Base-by-base conservation (phyloP, 2,113 vertebrate genomes). In the Galeopterus variegatus region DNA sequence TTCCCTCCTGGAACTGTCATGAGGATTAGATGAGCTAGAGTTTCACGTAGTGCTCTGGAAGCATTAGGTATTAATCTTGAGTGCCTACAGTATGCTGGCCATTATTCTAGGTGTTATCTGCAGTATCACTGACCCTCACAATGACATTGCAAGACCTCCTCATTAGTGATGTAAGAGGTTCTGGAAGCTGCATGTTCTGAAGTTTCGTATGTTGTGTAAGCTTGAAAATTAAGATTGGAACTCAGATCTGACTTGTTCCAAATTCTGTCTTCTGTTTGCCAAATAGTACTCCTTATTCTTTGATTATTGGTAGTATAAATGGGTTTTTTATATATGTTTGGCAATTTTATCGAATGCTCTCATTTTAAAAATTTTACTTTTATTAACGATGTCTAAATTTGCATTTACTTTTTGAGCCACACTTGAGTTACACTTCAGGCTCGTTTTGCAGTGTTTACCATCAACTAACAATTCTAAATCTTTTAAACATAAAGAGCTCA, bases 351-450 rank as follows among this genome's bases (percentile, higher is more conserved):
- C 28, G 52, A 72, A 62, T 96, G 70, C 2, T 76, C 65, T 94
- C n/a, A 80, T n/a, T 91, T 93, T 94, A n/a, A 36, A 92, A 92
- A 54, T 72, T 86, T n/a, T n/a, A 70, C 54, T 88, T 92, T 80
- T 54, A 31, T 41, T 77, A 54, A 50, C 65, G 48, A 69, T 80
- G 11, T 31, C 65, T 90, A n/a, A 72, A 76, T 45, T 72, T 60
- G 19, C 23, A 62, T 95, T 91, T 15, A n/a, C 52, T 72, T 80
- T 90, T 69, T 76, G 81, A 95, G 36, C 70, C 41, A 9, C 41
- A 41, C 41, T 93, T 45, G 45, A 33, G 31, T 87, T 92, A 60
- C 7, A 60, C 23, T n/a, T 88, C 6, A 56, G 77, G 33, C 54
- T 86, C 41, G 45, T 58, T 86, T 75, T 83, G 60, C 8, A 65